Base-by-base conservation (phyloP, 2,797 vertebrate genomes). In the Intellagama lesueurii region DNA sequence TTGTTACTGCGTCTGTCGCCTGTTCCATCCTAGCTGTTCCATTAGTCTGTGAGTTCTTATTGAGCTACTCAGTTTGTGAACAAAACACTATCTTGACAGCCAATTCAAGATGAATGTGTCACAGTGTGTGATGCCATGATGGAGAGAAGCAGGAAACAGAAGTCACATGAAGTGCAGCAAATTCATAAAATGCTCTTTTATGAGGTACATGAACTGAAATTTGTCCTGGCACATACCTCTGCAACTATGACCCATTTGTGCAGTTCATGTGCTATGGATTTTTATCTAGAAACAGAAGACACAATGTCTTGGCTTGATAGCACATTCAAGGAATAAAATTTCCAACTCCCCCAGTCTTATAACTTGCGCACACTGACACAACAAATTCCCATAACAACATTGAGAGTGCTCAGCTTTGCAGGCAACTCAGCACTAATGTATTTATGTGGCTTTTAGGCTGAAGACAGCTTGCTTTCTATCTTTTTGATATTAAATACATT, bases 401-500 rank as follows among this genome's bases (percentile, higher is more conserved):
- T 68, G 87, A 86, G 75, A 87, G 64, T 81, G 91, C 94, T 96
- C 87, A 87, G 91, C 32, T 94, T 91, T 95, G 89, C 93, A 93
- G 92, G 86, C 93, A 90, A 95, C 93, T 96, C 92, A 94, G 90
- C 95, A 64, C 94, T 96, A 97, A 97, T 94, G 93, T 91, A 95
- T 94, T 97, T 97, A 96, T 92, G 92, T 93, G 93, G 97, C 96
- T 97, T 96, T 97, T 96, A 96, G 95, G 92, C 88, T 96, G 95
- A 95, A 97, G 96, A 95, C 96, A 95, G 96, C 90, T 95, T 94
- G 93, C 91, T 94, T 94, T 95, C 85, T 90, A 87, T 87, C 90
- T 95, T 96, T 94, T 92, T 93, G 89, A 88, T 94, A 89, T 90
- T 94, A 96, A 96, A 96, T 96, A 96, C 93, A 96, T 96, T 94